Conservation (phyloP, 2,797 vertebrate species). For the Lepilemur ruficaudatus region DNA sequence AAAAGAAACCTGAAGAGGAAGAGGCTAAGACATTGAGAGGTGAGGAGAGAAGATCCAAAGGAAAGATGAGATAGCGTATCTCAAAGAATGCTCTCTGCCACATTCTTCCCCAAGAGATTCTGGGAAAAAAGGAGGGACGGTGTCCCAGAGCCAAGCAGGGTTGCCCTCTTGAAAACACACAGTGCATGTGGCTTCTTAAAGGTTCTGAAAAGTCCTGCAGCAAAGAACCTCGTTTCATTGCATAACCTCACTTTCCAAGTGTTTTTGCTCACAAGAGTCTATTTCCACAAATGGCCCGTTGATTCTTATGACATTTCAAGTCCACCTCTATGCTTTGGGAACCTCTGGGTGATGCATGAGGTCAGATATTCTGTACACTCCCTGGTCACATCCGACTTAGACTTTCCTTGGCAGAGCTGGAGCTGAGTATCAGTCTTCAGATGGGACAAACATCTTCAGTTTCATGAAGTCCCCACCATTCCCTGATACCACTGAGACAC, state of each 20-base stretch:
- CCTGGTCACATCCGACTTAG: fast-evolving
- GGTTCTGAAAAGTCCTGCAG: not conserved
- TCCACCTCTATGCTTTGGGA: not conserved
- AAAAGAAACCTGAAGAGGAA: not conserved
- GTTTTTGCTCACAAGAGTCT: not conserved
- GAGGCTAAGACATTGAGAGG: not conserved
- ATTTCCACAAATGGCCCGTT: not conserved
- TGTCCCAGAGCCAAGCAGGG: not conserved
- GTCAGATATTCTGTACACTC: fast-evolving
- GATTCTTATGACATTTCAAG: not conserved
- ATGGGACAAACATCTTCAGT: not conserved
- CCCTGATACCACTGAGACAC: not conserved
- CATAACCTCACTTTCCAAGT: not conserved
- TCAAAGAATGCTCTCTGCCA: not conserved
- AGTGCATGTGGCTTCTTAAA: fast-evolving
- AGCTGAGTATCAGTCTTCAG: not conserved
- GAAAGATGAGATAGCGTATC: fast-evolving
- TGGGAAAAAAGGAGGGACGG: no score
- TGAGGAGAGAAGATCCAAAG: not conserved
- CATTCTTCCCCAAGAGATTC: not conserved
- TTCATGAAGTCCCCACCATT: not conserved
- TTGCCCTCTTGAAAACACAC: not conserved
- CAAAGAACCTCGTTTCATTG: not conserved
- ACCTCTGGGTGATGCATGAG: not conserved
- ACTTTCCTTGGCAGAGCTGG: not conserved